Evolutionary conservation across 2,797 vertebrate species (phyloP), one percentile per base, ranked within the genome.

Genomic region (Clarias fuscus): DNA sequence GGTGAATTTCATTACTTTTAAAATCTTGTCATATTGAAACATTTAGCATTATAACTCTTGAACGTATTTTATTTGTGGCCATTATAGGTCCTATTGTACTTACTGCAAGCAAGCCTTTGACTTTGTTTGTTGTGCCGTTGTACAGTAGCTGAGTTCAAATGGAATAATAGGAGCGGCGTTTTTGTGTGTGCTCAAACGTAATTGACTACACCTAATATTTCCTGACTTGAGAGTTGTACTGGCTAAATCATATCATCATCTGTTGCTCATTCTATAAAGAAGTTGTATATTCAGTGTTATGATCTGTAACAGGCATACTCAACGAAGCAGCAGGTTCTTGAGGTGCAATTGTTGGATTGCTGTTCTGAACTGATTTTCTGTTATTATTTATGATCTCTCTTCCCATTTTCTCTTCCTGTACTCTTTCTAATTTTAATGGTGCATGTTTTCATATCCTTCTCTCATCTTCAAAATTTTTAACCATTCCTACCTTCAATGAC

Each of bases 281-380:
- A 86, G 64, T 83, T 22, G 33, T 76, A 22, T 81, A 20, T 43
- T 64, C 18, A 40, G 27, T 56, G n/a, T 75, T 62, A 59, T 22
- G 10, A 40, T 72, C 58, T 80, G 24, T 56, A 73, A 37, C 53
- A 56, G 78, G 27, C 27, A 73, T 82, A 40, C 20, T 62, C 30
- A 62, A 17, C 22, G 58, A 2, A 40, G 76, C 56, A 14, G 18
- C n/a, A 24, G 76, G 40, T 61, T 37, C 20, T 11, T 62, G 59
- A 79, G 10, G 10, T 62, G 59, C 53, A 10, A 37, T 4, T 37
- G 40, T n/a, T 24, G 67, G 27, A 65, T 71, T 76, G 62, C 30
- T 78, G 53, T 72, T 85, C 30, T 91, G 79, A 71, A 82, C 27
- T 83, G 73, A 80, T 88, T 90, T 91, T 92, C 70, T 92, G 27